Base-by-base conservation (phyloP, 2,113 vertebrate species). In the Pollachius pollachius region DNA sequence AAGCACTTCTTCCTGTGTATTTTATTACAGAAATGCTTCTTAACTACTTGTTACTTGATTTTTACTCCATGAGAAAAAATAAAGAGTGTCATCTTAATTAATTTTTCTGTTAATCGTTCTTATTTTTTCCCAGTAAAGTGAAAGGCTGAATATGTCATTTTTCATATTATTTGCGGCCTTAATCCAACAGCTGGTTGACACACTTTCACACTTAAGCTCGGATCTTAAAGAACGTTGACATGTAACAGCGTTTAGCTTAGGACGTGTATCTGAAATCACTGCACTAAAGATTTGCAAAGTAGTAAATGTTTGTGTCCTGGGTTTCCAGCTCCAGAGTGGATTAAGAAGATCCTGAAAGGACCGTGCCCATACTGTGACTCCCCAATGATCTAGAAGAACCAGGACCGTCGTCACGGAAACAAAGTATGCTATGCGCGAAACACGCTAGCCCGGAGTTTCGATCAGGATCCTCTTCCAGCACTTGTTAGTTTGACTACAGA, bases 311-410 rank as follows among this genome's bases (percentile, higher is more conserved):
- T 1, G 12, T 23, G 19, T 57, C 15, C 71, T 63, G 71, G 52
- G 67, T 25, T 71, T 23, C 60, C 12, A 99, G 97, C 99, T 80
- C 95, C 97, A 9, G 95, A 96, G 58, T 99, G 97, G 97, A 96
- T 99, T 73, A 96, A 92, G 93, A 94, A 94, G 89, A 84, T 99
- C 0, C 88, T 99, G 69, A 92, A 95, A 62, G 94, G 94, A 48
- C 94, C 96, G 21, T 99, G 97, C 80, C 93, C 92, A 0, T 94
- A 98, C 85, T 99, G 97, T 16, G 97, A 99, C 74, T 96, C 95
- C 15, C 97, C 97, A 0, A 91, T 98, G 83, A 93, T 97, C 85
- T 98, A 93, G 90, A 69, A 58, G 41, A 0, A 7, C 11, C 5
- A 0, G 0, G 41, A 37, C 25, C 21, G 68, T 81, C 67, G 72